A percentile compares a stretch with the other conserved stretches of the same genome.
These are phyloP conservation scores for Helicoverpa assulta DNA, from an alignment of 2,888 invertebrate species.

Conservation along the genomic window DNA sequence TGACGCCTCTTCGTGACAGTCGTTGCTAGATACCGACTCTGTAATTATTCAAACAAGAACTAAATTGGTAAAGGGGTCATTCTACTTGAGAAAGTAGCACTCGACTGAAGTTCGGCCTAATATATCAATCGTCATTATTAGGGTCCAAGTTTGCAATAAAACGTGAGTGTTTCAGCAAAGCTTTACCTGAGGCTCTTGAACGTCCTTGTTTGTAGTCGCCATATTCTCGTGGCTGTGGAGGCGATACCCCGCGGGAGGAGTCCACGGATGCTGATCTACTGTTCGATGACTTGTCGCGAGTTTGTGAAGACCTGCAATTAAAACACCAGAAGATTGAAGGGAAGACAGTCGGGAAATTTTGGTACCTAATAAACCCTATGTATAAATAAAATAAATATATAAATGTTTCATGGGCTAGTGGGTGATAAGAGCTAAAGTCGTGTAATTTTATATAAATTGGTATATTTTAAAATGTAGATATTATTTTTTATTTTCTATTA, in stretches of 20 bases:
- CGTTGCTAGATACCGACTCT: slow-evolving; percentile 87
- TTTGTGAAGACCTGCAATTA: slow-evolving; percentile 88
- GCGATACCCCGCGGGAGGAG: slow-evolving; percentile 84
- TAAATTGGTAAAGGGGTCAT: not conserved
- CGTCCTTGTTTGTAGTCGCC: slow-evolving; percentile 81
- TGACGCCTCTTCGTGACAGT: slow-evolving; percentile 81
- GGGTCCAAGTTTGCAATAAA: too few relatives aligned
- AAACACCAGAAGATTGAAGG: not conserved
- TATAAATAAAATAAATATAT: too few relatives aligned
- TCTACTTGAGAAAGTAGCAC: not conserved
- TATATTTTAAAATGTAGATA: too few relatives aligned
- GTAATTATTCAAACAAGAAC: slow-evolving; percentile 43
- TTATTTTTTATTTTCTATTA: too few relatives aligned
- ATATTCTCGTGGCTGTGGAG: slow-evolving; percentile 79
- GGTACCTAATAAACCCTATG: too few relatives aligned
- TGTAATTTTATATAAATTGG: too few relatives aligned
- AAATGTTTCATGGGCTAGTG: too few relatives aligned
- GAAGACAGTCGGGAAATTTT: too few relatives aligned
- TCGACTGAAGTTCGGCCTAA: not conserved
- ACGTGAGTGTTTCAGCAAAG: not conserved
- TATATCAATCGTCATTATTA: not conserved
- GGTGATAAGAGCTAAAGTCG: too few relatives aligned
- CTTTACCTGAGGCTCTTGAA: slow-evolving; percentile 82
- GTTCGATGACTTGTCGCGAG: slow-evolving; percentile 92
- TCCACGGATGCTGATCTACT: slow-evolving; percentile 89